phyloP scores from a whole-genome alignment of 2,113 vertebrate genomes.

The Myotis brandtii region DNA sequence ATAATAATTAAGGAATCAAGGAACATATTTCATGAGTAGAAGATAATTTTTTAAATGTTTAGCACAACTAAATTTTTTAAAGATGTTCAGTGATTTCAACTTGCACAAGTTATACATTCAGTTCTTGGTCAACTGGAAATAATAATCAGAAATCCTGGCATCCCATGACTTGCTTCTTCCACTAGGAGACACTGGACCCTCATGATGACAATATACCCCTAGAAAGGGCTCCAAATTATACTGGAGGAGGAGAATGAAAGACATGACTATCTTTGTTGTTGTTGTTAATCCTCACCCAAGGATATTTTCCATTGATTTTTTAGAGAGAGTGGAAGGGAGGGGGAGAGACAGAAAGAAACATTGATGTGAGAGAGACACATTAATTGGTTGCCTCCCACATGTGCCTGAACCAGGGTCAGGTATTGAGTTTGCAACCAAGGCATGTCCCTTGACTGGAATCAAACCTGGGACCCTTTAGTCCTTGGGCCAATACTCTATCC shows the following conservation, averaged over 20 bases:
- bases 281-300: too few relatives aligned
- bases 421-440: too few relatives aligned
- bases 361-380: too few relatives aligned
- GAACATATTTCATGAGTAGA: background rate
- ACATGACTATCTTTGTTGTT: background rate
- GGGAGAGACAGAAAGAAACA: too few relatives aligned
- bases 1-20: conserved; percentile 7
- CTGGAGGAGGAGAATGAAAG: background rate
- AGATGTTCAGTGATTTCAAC: background rate
- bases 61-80: background rate
- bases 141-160: background rate
- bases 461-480: too few relatives aligned
- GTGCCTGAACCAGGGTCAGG: too few relatives aligned
- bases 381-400: too few relatives aligned
- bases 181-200: background rate
- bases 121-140: background rate
- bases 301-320: too few relatives aligned
- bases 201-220: background rate
- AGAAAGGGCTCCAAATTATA: background rate
- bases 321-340: too few relatives aligned
- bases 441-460: too few relatives aligned
- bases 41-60: background rate
- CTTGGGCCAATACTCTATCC: too few relatives aligned
- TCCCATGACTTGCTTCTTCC: background rate
- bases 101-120: background rate